phyloP scores from a whole-genome alignment of 2,888 invertebrate species.

The Cephalotes varians region DNA sequence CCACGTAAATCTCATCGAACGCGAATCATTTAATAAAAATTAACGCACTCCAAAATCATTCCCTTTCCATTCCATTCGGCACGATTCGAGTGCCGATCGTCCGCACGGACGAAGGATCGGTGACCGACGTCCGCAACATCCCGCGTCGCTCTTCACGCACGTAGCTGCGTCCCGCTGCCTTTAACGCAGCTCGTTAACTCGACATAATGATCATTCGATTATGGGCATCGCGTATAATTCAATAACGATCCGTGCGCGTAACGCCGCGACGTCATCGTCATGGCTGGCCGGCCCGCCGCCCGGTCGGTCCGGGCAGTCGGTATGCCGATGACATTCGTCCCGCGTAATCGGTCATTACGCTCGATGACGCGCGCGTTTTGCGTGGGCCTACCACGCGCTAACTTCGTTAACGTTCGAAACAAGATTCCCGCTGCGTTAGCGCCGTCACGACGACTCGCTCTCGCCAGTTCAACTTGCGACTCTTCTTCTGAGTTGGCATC shows the following conservation, averaged over 20 bases:
- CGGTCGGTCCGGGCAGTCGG: conserved; percentile 14
- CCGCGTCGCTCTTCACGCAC: conserved; percentile 9
- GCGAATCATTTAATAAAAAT: background rate
- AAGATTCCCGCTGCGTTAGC: conserved; percentile 79
- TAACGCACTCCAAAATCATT: background rate
- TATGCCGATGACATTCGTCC: conserved; percentile 78
- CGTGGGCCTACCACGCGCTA: conserved; percentile 71
- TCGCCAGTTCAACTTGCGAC: conserved; percentile 1
- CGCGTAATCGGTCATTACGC: conserved; percentile 85
- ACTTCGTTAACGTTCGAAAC: conserved; percentile 82
- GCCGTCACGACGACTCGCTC: conserved; percentile 48
- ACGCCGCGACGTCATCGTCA: conserved; percentile 82
- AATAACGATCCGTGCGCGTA: conserved; percentile 84
- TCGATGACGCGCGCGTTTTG: conserved; percentile 85
- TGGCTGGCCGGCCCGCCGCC: conserved; percentile 17
- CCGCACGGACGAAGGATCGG: conserved; percentile 9
- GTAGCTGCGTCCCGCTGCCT: conserved; percentile 59
- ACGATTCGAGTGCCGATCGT: conserved; percentile 15
- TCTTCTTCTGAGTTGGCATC: background rate
- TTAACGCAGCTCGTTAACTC: conserved; percentile 82
- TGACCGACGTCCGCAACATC: conserved; percentile 8
- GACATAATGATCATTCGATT: conserved; percentile 84
- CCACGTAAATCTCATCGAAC: background rate
- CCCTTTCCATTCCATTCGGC: background rate
- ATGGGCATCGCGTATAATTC: conserved; percentile 83